Percentiles rank a stretch among this genome's conserved stretches.
Evolutionary conservation across 2,888 invertebrate genomes (phyloP).

Genomic region (Andrena camellia): DNA sequence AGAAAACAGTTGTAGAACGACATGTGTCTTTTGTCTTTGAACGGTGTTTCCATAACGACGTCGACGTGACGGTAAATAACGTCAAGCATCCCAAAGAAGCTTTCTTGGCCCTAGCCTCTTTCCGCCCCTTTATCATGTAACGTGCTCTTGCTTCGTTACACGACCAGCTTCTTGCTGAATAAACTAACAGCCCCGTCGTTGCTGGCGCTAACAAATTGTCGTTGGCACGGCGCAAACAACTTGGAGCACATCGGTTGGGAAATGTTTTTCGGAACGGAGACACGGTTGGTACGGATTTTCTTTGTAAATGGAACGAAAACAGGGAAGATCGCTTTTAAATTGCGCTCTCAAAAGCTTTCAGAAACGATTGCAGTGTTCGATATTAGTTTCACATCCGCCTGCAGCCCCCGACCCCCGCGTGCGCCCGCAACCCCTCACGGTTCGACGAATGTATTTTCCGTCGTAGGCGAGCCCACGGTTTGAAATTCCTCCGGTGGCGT

Average conservation of each 20-base stretch:
- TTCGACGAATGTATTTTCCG: constrained; percentile 52
- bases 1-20: constrained; percentile 43
- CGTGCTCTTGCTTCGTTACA: constrained; percentile 2
- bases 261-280: constrained; percentile 31
- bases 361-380: constrained; percentile 69
- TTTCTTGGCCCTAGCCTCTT: not conserved
- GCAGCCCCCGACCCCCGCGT: constrained; percentile 4
- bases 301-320: constrained; percentile 68
- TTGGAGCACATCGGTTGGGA: not conserved
- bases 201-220: not conserved
- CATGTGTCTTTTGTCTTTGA: constrained; percentile 47
- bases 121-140: constrained; percentile 44
- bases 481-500: constrained; percentile 69
- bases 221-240: constrained; percentile 3
- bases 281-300: constrained; percentile 51
- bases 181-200: not conserved
- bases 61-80: constrained; percentile 76
- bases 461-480: constrained; percentile 60
- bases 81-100: constrained; percentile 59
- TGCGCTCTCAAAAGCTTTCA: constrained; percentile 68
- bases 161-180: constrained; percentile 29
- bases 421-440: constrained; percentile 17
- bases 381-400: constrained; percentile 68
- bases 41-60: constrained; percentile 73
- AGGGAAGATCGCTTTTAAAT: constrained; percentile 72